phyloP scores from a whole-genome alignment of 2,888 invertebrate species.

The Sepioteuthis lessoniana region DNA sequence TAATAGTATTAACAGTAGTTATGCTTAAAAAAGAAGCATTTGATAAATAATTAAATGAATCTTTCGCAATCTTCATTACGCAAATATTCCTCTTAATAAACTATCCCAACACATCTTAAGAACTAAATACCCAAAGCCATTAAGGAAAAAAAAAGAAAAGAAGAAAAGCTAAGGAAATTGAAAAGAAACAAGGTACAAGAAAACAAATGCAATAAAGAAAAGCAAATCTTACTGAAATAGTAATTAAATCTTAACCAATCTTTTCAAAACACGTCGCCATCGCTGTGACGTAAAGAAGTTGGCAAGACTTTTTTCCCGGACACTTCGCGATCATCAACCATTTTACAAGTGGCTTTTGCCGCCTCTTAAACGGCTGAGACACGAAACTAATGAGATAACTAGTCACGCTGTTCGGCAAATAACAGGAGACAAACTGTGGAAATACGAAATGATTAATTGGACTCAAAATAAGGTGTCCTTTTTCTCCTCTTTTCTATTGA shows the following conservation, averaged over 20 bases:
- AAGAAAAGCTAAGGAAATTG: not conserved
- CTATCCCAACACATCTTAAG: not conserved
- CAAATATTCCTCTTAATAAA: not conserved
- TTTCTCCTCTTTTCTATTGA: not conserved
- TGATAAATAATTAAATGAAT: not conserved
- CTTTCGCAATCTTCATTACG: not conserved
- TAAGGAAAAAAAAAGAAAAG: not conserved
- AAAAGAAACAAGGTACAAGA: not conserved
- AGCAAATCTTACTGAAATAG: not conserved
- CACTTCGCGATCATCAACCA: not conserved
- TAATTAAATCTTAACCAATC: not conserved
- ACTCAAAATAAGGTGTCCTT: not conserved
- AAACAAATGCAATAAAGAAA: not conserved
- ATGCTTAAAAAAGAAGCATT: no score
- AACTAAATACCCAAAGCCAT: not conserved
- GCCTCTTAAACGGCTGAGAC: conserved; percentile 33
- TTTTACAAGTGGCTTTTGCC: not conserved
- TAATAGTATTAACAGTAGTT: no score
- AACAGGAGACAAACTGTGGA: not conserved
- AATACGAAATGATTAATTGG: not conserved
- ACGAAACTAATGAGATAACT: not conserved
- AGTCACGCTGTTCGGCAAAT: not conserved
- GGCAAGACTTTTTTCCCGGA: not conserved
- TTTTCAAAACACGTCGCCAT: not conserved
- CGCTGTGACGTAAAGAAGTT: not conserved